These are phyloP conservation scores for Octodon degus DNA, from an alignment of 2,113 vertebrate species.

Conservation along the genomic window DNA sequence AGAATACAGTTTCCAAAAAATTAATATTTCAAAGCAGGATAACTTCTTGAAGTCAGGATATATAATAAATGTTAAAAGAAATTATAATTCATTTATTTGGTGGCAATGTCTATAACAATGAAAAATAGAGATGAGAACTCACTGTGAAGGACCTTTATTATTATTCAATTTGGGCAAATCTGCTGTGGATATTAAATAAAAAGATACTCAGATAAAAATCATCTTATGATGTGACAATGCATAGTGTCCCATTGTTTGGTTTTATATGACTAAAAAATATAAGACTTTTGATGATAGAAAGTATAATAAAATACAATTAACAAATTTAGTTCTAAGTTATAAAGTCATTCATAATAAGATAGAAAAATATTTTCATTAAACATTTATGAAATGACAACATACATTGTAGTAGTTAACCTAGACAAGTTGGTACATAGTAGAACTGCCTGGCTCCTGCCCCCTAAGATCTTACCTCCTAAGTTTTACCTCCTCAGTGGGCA, in stretches of 20 bases:
- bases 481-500: background rate
- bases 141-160: background rate
- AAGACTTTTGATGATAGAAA: background rate
- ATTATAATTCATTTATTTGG: conserved; percentile 25
- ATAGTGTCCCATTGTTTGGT: background rate
- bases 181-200: conserved; percentile 37
- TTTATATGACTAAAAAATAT: background rate
- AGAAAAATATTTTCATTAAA: background rate
- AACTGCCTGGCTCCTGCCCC: background rate
- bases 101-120: conserved; percentile 44
- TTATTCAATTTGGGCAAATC: background rate
- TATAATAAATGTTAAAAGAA: conserved; percentile 44
- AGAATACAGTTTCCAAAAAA: conserved; percentile 52
- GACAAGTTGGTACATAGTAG: background rate
- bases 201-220: background rate
- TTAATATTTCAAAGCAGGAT: conserved; percentile 41
- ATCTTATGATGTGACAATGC: background rate
- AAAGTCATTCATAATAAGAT: conserved; percentile 17
- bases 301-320: background rate
- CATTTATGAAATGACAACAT: background rate
- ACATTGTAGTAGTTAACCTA: background rate
- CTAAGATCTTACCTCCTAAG: background rate
- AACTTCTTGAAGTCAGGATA: background rate
- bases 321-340: conserved; percentile 6
- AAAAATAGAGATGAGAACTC: conserved; percentile 4